Evolutionary conservation across 2,113 vertebrate genomes (phyloP), one percentile per base, ranked within the genome.

Genomic region (Muntiacus reevesi): DNA sequence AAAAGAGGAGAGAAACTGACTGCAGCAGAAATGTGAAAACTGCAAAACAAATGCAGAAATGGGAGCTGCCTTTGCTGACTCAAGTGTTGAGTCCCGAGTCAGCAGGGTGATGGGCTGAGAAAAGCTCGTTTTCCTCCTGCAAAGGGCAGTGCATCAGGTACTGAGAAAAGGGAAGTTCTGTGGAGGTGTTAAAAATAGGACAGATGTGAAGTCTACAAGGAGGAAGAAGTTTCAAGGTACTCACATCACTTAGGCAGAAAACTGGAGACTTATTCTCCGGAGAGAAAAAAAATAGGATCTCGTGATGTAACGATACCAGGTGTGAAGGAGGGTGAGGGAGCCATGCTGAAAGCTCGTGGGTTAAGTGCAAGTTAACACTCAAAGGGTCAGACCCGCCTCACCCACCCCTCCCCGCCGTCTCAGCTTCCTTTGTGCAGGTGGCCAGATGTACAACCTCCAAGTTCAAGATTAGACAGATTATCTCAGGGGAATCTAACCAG

Each of bases 111-210:
- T 6, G 1, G 79, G 36, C 64, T 2, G 28, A 16, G 47, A 6
- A 28, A 47, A 47, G 14, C 62, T 60, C 47, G 0, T 14, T 2
- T 17, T 50, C 81, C 23, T 30, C 8, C 40, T 40, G 3, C 8
- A 43, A 30, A 45, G 2, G 28, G 16, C 17, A 43, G 55, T 2
- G 0, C 0, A 1, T 43, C n/a, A 7, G 30, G 87, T 2, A 11
- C 64, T 47, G 52, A 86, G 30, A n/a, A 36, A 67, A 81, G 54
- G 2, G 21, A 57, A 79, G 57, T 23, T 30, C 54, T 5, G 5
- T 0, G 0, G 64, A 85, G 64, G 23, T 28, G n/a, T 40, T 67
- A 47, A 88, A 54, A 79, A 54, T 23, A 74, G 30, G 36, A 25
- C 2, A 85, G 28, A 27, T 17, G 79, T 88, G 59, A 59, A 27